Conservation (phyloP, 2,888 invertebrate genomes). For the Cryptus armator region DNA sequence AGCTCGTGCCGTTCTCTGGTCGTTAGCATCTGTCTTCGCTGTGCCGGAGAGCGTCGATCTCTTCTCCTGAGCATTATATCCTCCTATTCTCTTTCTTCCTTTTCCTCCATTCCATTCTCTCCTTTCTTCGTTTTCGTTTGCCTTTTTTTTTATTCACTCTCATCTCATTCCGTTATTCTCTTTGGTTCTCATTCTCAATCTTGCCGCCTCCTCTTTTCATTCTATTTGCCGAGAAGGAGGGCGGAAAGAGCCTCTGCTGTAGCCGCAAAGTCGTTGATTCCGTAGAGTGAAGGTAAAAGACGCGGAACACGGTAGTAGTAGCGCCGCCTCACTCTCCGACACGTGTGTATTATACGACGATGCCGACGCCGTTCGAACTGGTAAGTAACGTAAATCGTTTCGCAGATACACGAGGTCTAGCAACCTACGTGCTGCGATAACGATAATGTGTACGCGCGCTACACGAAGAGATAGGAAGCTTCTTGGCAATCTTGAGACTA, state of each 20-base stretch:
- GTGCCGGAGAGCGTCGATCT: slow-evolving; percentile 68
- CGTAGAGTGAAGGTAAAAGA: slow-evolving; percentile 61
- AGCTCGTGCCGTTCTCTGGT: slow-evolving; percentile 76
- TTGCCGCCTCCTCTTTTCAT: slow-evolving; percentile 40
- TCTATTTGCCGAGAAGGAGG: slow-evolving; percentile 35
- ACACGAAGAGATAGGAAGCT: slow-evolving; percentile 29
- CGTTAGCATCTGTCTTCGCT: slow-evolving; percentile 81
- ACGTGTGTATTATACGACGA: slow-evolving; percentile 58
- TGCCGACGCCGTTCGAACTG: slow-evolving; percentile 25
- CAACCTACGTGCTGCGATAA: slow-evolving; percentile 49
- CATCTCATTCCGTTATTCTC: slow-evolving; percentile 55
- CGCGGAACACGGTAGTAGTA: slow-evolving; percentile 68
- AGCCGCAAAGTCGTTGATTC: slow-evolving; percentile 29
- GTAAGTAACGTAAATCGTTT: slow-evolving; percentile 37
- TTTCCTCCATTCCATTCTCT: slow-evolving; percentile 53
- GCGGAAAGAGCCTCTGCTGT: not conserved
- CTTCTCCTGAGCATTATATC: slow-evolving; percentile 56
- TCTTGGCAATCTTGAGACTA: slow-evolving; percentile 25
- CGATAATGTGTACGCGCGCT: slow-evolving; percentile 49
- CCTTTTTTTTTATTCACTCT: slow-evolving; percentile 31
- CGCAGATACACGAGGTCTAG: slow-evolving; percentile 39
- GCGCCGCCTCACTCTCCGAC: slow-evolving; percentile 55
- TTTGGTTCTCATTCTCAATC: slow-evolving; percentile 60
- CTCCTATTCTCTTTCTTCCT: slow-evolving; percentile 62
- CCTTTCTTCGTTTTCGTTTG: slow-evolving; percentile 51